A percentile compares a stretch with the other conserved stretches of the same genome.
Conservation (phyloP, 2,888 invertebrate species). For the Pedicia rivosa region DNA sequence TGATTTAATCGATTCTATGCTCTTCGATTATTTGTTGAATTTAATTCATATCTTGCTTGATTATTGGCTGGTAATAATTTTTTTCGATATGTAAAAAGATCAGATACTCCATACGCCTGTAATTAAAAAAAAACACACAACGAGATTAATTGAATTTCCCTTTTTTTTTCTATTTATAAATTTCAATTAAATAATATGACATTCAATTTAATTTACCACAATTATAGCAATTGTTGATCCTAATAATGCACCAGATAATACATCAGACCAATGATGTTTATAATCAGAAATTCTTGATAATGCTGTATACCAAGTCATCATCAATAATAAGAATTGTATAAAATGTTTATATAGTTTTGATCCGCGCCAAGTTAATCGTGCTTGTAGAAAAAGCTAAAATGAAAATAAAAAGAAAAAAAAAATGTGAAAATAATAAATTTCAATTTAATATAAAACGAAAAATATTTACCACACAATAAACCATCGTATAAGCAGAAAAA, state of each 20-base stretch:
- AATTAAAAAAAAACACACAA: not conserved
- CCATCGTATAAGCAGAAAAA: slow-evolving; percentile 73
- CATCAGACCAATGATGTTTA: slow-evolving; percentile 98
- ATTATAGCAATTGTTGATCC: slow-evolving; percentile 51
- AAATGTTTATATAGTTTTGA: slow-evolving; percentile 68
- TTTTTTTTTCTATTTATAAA: too few relatives aligned
- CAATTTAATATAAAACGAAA: slow-evolving; percentile 5
- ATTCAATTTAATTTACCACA: slow-evolving; percentile 42
- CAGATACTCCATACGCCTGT: not conserved
- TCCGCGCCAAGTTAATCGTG: slow-evolving; percentile 64
- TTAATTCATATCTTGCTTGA: not conserved
- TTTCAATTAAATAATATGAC: not conserved
- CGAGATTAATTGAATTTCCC: too few relatives aligned
- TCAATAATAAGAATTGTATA: slow-evolving; percentile 65
- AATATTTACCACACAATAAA: slow-evolving; percentile 65
- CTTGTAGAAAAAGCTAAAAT: slow-evolving; percentile 71
- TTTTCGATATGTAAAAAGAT: slow-evolving; percentile 1
- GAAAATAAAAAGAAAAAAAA: slow-evolving; percentile 1
- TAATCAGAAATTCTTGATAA: slow-evolving; percentile 86
- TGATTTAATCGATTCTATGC: too few relatives aligned
- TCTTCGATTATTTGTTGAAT: not conserved
- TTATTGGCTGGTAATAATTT: not conserved
- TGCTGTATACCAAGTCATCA: slow-evolving; percentile 74
- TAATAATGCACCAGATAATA: slow-evolving; percentile 62
- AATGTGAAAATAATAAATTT: slow-evolving; percentile 6